Base-by-base conservation (phyloP, 2,797 vertebrate species). In the Hemitrygon akajei region DNA sequence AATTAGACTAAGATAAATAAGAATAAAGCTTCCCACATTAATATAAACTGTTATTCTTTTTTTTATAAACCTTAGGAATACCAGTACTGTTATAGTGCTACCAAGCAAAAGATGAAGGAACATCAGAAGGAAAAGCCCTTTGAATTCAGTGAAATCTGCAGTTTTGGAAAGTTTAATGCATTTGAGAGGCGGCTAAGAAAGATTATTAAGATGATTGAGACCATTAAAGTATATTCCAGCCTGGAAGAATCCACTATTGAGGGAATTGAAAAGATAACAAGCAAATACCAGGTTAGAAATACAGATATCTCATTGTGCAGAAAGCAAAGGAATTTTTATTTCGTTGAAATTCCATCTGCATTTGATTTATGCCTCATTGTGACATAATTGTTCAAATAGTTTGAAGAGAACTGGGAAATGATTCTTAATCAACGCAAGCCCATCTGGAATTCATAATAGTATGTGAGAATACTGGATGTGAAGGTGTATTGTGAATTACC, bases 121-220 rank as follows among this genome's bases (percentile, higher is more conserved):
- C 97, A 96, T 94, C 97, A 97, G 40, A 94, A 95, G 76, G 97
- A 98, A 95, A 97, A 97, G 76, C 98, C 98, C 95, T 99, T 99
- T 96, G 97, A 98, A 95, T 98, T 99, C 95, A 99, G 98, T 40
- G 98, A 99, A 95, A 97, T 98, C 96, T 98, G 98, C 96, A 98
- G 99, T 94, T 99, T 99, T 95, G 98, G 98, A 95, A 99, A 99
- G 96, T 99, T 99, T 95, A 98, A 99, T 96, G 97, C 97, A 0
- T 99, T 99, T 96, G 97, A 98, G 95, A 96, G 97, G 93, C 98
- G 98, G n/a, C 97, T 99, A 56, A 94, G 96, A 94, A 99, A 99
- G 96, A 98, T 99, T 96, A 96, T 98, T 91, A 95, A 97, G 93
- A 96, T 99, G 97, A 98, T 99, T 94, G 95, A 94, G 94, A 97